These are phyloP conservation scores for Orussus abietinus DNA, from an alignment of 1,140 invertebrate species.

Conservation along the genomic window DNA sequence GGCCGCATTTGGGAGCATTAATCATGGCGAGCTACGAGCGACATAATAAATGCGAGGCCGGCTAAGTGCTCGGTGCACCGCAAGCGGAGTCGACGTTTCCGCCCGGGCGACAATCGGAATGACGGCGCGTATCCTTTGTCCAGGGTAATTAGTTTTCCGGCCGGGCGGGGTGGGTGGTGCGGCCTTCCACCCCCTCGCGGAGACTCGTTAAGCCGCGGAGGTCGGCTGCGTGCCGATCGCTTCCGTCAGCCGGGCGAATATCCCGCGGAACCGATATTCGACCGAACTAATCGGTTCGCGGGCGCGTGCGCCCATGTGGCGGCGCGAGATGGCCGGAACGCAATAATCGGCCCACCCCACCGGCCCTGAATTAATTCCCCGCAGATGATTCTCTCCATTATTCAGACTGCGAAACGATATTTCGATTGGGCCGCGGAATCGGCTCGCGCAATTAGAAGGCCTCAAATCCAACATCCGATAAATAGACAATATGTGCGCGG, in stretches of 20 bases:
- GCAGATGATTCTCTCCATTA: slow-evolving; percentile 36
- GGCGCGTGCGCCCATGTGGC: slow-evolving; percentile 14
- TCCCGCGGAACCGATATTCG: too few species aligned
- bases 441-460: slow-evolving; percentile 13
- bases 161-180: background rate
- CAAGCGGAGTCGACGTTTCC: slow-evolving; percentile 15
- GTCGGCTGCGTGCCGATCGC: too few species aligned
- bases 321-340: too few species aligned
- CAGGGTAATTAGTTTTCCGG: slow-evolving; percentile 23
- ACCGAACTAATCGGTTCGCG: slow-evolving; percentile 21
- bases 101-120: slow-evolving; percentile 29
- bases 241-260: too few species aligned
- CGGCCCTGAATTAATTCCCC: slow-evolving; percentile 28
- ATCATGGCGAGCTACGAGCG: slow-evolving; percentile 20
- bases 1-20: slow-evolving; percentile 17
- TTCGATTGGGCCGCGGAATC: too few species aligned
- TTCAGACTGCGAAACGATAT: slow-evolving; percentile 33
- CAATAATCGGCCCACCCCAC: slow-evolving; percentile 23
- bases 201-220: too few species aligned
- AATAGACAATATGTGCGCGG: slow-evolving; percentile 25
- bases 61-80: slow-evolving; percentile 6
- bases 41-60: slow-evolving; percentile 21
- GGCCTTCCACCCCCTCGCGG: background rate
- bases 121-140: slow-evolving; percentile 29
- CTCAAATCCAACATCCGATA: slow-evolving; percentile 20